Evolutionary conservation across 1,140 invertebrate species (phyloP), one percentile per base, ranked within the genome.

Genomic region (Tetragnatha versicolor): DNA sequence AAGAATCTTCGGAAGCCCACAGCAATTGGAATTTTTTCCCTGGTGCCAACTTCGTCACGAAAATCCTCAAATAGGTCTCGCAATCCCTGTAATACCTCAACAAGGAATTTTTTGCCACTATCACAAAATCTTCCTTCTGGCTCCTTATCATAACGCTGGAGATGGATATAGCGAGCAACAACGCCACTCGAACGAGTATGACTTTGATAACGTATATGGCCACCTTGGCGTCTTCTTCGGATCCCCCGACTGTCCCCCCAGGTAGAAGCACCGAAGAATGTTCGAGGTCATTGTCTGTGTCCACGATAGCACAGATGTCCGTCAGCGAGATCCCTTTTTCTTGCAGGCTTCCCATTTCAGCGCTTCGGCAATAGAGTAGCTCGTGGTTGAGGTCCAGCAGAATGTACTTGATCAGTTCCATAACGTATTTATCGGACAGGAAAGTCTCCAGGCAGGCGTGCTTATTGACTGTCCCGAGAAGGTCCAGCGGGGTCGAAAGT

Each of bases 21-120:
- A 66, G 9, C 33, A 70, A 39, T 6, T 70, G 66, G 14, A 70
- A 53, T 53, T 75, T 75, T 17, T 75, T 75, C 17, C 35, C 42
- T 7, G 70, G 70, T 12, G 35, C 27, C 22, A 75, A 47, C 5
- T 25, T 33, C 37, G 2, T 7, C 2, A 61, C 37, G 3, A 61
- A 4, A 29, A 33, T 61, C 37, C 55, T 75, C 1, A 75, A 25
- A 14, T 75, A 61, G 20, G 55, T 58, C 51, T 75, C 70, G 25
- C 51, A 75, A 49, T 75, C 58, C 0, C n/a, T 27, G 22, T 61
- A 12, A 35, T 63, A 31, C 27, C 31, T 2, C 17, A 75, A 22
- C 20, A 75, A 27, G 6, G 70, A 27, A 9, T 9, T 29, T 14
- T 61, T 75, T 3, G 49, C 27, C 6, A 25, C 58, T 20, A 75